phyloP scores from a whole-genome alignment of 2,888 invertebrate species.

The Rhabditoides inermis region DNA sequence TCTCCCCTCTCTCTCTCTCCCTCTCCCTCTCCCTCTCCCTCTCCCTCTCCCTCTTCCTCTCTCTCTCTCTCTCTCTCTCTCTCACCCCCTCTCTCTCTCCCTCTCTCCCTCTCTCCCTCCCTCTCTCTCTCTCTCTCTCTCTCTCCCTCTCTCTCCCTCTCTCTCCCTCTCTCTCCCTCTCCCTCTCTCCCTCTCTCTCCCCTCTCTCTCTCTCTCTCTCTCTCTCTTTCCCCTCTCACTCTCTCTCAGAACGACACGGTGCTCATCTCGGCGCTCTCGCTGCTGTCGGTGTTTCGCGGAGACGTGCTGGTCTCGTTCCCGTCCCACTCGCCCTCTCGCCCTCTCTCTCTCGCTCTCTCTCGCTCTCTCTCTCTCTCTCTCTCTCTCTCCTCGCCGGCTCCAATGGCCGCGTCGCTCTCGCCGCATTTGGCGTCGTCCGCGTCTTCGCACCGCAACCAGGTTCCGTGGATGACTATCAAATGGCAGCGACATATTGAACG shows the following conservation, averaged over 20 bases:
- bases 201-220: slow-evolving; percentile 59
- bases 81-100: neutral
- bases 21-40: slow-evolving; percentile 8
- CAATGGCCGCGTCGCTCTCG: slow-evolving; percentile 73
- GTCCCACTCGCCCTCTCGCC: no score
- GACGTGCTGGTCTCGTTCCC: no score
- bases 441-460: slow-evolving; percentile 74
- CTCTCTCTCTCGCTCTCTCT: neutral
- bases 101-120: no score
- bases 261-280: slow-evolving; percentile 84
- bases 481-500: no score
- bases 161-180: slow-evolving; percentile 17
- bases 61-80: slow-evolving; percentile 23
- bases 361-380: no score
- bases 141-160: slow-evolving; percentile 1
- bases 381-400: slow-evolving; percentile 69
- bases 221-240: slow-evolving; percentile 81
- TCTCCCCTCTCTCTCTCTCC: slow-evolving; percentile 10
- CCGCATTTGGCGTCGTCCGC: slow-evolving; percentile 73
- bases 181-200: slow-evolving; percentile 13
- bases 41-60: slow-evolving; percentile 11
- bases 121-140: no score
- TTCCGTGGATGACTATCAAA: no score
- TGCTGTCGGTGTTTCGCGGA: slow-evolving; percentile 84
- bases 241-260: slow-evolving; percentile 72